Base-by-base conservation (phyloP, 2,888 invertebrate genomes). In the Cheilosia vulpina region DNA sequence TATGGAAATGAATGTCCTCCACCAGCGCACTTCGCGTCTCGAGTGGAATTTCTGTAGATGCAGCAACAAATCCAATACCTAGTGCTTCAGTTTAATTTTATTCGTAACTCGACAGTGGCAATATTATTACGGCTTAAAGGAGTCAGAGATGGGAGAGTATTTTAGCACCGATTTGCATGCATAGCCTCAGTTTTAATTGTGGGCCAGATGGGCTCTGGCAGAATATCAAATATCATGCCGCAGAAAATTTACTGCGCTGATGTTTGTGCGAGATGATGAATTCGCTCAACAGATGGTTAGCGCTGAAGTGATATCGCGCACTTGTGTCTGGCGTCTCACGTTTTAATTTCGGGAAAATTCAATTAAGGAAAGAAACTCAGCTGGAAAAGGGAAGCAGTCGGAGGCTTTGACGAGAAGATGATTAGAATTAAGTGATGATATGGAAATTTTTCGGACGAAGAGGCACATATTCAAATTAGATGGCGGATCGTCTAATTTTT, bases 161-260 rank as follows among this genome's bases (percentile, higher is more conserved):
- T 77, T 47, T 45, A 57, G 57, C 34, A 65, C 45, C 34, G 65
- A 63, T 71, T 50, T 4, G 17, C 43, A 13, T 27, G 34, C 43
- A 53, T 58, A 50, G 52, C n/a, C 52, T 11, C 53, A 78, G 31
- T 72, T 62, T 47, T 82, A 82, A 78, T 66, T 72, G 62, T 71
- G 55, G 53, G 21, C 50, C 17, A 57, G 50, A 43, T 31, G 38
- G 19, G 52, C 21, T 57, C 45, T 55, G 71, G 53, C 58, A 11
- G 65, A 57, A 21, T 63, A 50, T 63, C 47, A 15, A 47, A 50
- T 58, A 6, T 17, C 38, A 55, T 55, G 50, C 41, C 15, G 9
- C 21, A 6, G 11, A 57, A 38, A 4, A 17, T 24, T 13, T 38
- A 3, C 34, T 3, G 2, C 3, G 38, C 13, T 11, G 13, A 38